Conservation (phyloP, 37 sponge, comb jelly and placozoan genomes). For the Geodia barretti region DNA sequence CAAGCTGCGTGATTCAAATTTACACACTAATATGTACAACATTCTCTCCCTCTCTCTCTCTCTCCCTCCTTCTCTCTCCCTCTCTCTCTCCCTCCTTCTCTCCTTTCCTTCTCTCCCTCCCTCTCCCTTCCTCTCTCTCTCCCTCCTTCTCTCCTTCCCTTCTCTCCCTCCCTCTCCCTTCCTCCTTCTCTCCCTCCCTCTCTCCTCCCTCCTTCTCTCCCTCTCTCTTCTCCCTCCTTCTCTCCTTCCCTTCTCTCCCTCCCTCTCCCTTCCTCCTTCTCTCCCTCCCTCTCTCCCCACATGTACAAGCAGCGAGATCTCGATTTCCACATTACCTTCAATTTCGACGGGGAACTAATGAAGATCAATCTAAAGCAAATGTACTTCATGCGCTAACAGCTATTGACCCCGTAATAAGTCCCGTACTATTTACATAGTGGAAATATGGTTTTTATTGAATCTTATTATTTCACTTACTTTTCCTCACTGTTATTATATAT, state of each 20-base stretch:
- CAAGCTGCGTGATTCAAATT: too few species aligned
- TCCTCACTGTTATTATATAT: too few species aligned
- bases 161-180: not conserved
- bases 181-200: constrained; percentile 11
- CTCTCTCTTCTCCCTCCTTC: constrained; percentile 2
- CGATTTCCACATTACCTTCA: constrained; percentile 80
- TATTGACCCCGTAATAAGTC: too few species aligned
- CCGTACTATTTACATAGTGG: too few species aligned
- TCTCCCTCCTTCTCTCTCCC: not conserved
- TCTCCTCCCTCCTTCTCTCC: constrained; percentile 5
- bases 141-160: constrained; percentile 2
- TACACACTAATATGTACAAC: too few species aligned
- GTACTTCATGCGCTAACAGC: constrained; percentile 82
- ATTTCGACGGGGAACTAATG: constrained; percentile 88
- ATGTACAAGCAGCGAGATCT: constrained; percentile 70
- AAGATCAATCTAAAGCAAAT: constrained; percentile 55
- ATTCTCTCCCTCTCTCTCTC: not conserved
- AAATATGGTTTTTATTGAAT: too few species aligned
- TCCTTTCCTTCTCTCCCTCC: constrained; percentile 10
- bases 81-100: not conserved
- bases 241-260: not conserved
- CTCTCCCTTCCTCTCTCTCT: constrained; percentile 4
- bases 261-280: not conserved
- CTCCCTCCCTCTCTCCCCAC: not conserved
- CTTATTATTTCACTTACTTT: too few species aligned